Conservation (phyloP, 1,140 invertebrate genomes). For the Drosophila arizonae region DNA sequence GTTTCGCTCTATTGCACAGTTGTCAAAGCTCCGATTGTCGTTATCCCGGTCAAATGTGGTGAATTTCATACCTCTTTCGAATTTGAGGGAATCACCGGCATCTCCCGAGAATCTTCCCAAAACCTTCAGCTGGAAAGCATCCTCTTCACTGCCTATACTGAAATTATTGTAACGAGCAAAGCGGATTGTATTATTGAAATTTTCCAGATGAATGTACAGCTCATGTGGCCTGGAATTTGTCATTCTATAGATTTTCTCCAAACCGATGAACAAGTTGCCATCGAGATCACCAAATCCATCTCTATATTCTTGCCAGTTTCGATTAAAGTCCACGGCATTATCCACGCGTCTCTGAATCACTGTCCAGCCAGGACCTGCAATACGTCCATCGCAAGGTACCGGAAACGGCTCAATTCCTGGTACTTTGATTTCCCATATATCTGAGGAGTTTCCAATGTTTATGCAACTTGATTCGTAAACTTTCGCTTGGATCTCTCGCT, state of each 20-base stretch:
- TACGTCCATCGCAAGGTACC: slow-evolving; percentile 22
- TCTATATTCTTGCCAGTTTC: slow-evolving; percentile 25
- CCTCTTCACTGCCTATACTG: slow-evolving; percentile 23
- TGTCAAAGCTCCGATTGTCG: slow-evolving; percentile 18
- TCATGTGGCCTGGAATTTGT: slow-evolving; percentile 27
- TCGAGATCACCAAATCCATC: slow-evolving; percentile 30
- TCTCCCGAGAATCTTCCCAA: slow-evolving; percentile 18
- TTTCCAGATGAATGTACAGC: slow-evolving; percentile 25
- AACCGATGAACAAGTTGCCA: slow-evolving; percentile 24
- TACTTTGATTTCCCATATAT: slow-evolving; percentile 30
- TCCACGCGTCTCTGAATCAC: slow-evolving; percentile 28
- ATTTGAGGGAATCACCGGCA: slow-evolving; percentile 24
- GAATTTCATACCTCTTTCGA: slow-evolving; percentile 35
- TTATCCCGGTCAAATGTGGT: slow-evolving; percentile 40
- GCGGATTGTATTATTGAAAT: slow-evolving; percentile 10
- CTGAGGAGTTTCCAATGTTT: background rate
- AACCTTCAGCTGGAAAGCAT: slow-evolving; percentile 8
- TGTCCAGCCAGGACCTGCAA: slow-evolving; percentile 31
- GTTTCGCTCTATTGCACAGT: slow-evolving; percentile 19
- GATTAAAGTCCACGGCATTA: slow-evolving; percentile 20
- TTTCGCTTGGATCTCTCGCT: background rate
- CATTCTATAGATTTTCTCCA: slow-evolving; percentile 32
- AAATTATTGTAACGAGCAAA: slow-evolving; percentile 30
- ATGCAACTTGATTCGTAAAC: slow-evolving; percentile 24
- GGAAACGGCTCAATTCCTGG: slow-evolving; percentile 16